Percentiles rank a stretch among this genome's conserved stretches.
Conservation (phyloP, 2,797 vertebrate species). For the Phyllotis vaccarum region DNA sequence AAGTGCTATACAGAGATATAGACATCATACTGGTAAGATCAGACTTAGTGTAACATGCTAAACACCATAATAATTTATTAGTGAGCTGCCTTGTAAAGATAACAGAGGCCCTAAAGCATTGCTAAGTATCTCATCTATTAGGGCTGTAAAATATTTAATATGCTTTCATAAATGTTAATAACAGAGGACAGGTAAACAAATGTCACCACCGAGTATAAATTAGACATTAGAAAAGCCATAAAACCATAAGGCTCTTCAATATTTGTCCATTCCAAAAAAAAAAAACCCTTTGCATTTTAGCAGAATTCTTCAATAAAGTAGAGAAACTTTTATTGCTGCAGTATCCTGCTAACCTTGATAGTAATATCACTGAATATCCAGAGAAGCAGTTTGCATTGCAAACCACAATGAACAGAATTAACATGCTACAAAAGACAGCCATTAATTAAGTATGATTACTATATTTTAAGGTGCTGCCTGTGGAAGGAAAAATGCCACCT, state of each 20-base stretch:
- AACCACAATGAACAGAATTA: slow-evolving; percentile 65
- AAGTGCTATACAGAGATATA: slow-evolving; percentile 60
- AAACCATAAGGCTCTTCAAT: slow-evolving; percentile 40
- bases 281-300: neutral
- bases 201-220: slow-evolving; percentile 59
- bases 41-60: slow-evolving; percentile 39
- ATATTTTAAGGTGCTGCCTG: slow-evolving; percentile 57
- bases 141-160: slow-evolving; percentile 51
- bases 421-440: slow-evolving; percentile 57
- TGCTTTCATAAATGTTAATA: slow-evolving; percentile 79
- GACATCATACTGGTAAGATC: slow-evolving; percentile 1
- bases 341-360: slow-evolving; percentile 66
- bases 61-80: slow-evolving; percentile 67
- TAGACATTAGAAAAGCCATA: slow-evolving; percentile 30
- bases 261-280: neutral
- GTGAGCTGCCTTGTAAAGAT: slow-evolving; percentile 73
- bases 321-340: neutral
- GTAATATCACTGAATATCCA: slow-evolving; percentile 62
- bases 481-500: slow-evolving; percentile 80
- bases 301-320: slow-evolving; percentile 34
- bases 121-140: slow-evolving; percentile 66
- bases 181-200: slow-evolving; percentile 72
- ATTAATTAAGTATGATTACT: slow-evolving; percentile 82
- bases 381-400: slow-evolving; percentile 70
- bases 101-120: slow-evolving; percentile 72